Conservation (phyloP, 2,888 invertebrate genomes). For the Cosmorhoe ocellata region DNA sequence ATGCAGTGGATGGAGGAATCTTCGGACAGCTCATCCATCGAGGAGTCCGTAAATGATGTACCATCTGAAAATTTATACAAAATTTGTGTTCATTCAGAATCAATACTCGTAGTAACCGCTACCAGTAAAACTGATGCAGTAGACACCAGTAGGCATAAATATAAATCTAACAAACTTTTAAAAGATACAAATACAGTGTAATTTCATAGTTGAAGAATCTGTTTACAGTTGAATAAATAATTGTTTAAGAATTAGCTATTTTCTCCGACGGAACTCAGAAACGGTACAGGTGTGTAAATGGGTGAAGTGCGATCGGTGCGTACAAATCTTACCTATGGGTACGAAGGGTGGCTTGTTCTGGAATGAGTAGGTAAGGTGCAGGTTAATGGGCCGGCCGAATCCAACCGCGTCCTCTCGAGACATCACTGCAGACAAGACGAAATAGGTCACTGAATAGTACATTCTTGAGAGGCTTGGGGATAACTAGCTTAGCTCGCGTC, state of each 20-base stretch:
- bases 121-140: too few species aligned
- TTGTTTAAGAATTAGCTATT: too few species aligned
- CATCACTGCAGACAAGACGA: slow-evolving; percentile 82
- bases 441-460: slow-evolving; percentile 4
- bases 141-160: too few species aligned
- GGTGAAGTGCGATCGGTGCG: not conserved
- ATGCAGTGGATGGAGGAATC: slow-evolving; percentile 93
- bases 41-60: slow-evolving; percentile 86
- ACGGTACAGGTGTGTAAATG: not conserved
- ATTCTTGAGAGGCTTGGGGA: not conserved
- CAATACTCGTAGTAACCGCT: too few species aligned
- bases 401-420: slow-evolving; percentile 87
- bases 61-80: slow-evolving; percentile 58
- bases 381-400: slow-evolving; percentile 93
- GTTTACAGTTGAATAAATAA: too few species aligned
- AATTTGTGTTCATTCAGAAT: too few species aligned
- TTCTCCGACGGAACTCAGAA: too few species aligned
- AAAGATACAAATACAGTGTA: too few species aligned
- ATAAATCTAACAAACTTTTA: too few species aligned
- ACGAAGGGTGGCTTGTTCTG: slow-evolving; percentile 89
- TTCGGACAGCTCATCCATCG: slow-evolving; percentile 92
- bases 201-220: too few species aligned
- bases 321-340: slow-evolving; percentile 79
- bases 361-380: slow-evolving; percentile 94
- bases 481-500: slow-evolving; percentile 1